These are phyloP conservation scores for Orientallactaga sibirica DNA, from an alignment of 2,797 vertebrate species.

Conservation along the genomic window DNA sequence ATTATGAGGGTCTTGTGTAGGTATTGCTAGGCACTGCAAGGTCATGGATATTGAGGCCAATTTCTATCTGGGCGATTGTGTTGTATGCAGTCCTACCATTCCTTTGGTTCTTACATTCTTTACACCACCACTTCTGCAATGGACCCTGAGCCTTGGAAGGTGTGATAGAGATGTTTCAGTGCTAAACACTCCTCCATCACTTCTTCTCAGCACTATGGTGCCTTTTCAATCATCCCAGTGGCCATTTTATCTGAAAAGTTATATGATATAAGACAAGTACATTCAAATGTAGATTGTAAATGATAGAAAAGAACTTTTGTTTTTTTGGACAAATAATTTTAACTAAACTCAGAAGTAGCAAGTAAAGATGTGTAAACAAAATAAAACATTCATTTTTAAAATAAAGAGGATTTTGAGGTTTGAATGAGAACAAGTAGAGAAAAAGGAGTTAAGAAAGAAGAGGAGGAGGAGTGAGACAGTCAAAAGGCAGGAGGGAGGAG, in stretches of 20 bases:
- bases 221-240: no score
- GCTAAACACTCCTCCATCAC: no score
- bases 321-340: slow-evolving; percentile 28
- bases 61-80: no score
- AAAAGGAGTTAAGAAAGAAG: background rate
- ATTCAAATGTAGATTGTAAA: background rate
- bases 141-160: no score
- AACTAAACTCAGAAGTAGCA: slow-evolving; percentile 21
- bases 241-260: slow-evolving; percentile 51
- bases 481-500: background rate
- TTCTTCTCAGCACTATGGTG: no score
- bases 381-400: slow-evolving; percentile 21
- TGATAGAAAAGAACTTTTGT: background rate
- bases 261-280: background rate
- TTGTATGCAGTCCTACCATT: no score
- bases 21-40: no score
- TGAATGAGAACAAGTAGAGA: background rate
- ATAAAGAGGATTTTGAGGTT: background rate
- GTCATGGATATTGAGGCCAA: no score
- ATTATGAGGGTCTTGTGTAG: no score
- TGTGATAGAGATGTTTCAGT: no score
- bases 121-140: no score
- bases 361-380: background rate
- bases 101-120: no score
- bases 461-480: background rate